Evolutionary conservation across 2,888 invertebrate genomes (phyloP), one percentile per base, ranked within the genome.

Genomic region (Cremastinae sp.): DNA sequence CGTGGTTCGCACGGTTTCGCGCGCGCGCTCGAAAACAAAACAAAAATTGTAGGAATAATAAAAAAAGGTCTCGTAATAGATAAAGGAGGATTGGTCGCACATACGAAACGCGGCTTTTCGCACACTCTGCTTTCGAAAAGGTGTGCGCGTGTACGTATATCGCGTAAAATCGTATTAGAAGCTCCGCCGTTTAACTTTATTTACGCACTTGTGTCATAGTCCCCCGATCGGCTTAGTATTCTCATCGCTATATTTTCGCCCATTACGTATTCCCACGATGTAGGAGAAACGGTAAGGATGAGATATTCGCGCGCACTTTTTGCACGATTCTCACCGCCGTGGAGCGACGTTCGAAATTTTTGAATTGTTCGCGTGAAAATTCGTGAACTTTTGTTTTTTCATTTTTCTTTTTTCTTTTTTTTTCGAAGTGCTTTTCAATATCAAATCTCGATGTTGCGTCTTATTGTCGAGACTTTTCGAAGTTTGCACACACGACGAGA

Each of bases 241-340:
- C 77, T 66, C 71, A 59, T 61, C 53, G 69, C 61, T 75, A 78
- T 72, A 76, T 78, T 79, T 80, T 80, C 72, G 69, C 66, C 43
- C 75, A 79, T 80, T 80, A 78, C 75, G 80, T 80, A 80, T 80
- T 80, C 80, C 51, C 34, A 36, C 71, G 68, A 75, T 77, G 77
- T 79, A 66, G 59, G 51, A 64, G 59, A 75, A 59, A 45, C 36
- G 28, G n/a, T 59, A 68, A 61, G 49, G 51, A n/a, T n/a, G n/a
- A n/a, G n/a, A 45, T 51, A 49, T 61, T 36, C 45, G n/a, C 62
- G 47, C 53, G 18, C 36, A 47, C 49, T 20, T 20, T 22, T n/a
- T 51, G 16, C 64, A 18, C 20, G 64, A 28, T 53, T 65, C 64
- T 53, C 53, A 16, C 41, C n/a, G 3, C 38, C 5, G 28, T 3